Percentiles rank a stretch among this genome's conserved stretches.
These are phyloP conservation scores for Xanthia togata DNA, from an alignment of 2,888 invertebrate species.

Conservation along the genomic window DNA sequence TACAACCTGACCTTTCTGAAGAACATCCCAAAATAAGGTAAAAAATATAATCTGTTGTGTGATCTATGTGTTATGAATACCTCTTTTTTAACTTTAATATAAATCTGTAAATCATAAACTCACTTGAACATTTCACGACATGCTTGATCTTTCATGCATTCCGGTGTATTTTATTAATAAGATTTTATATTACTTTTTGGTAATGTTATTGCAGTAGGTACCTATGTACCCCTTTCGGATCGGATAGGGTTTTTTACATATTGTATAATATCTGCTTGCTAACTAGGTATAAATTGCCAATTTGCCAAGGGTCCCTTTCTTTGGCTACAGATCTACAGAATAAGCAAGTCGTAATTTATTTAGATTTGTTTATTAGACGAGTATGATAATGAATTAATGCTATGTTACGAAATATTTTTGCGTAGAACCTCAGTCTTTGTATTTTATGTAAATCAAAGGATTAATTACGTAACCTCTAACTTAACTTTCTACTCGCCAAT, in stretches of 20 bases:
- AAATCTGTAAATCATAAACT: background rate
- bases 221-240: too few species aligned
- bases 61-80: too few species aligned
- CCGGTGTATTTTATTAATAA: too few species aligned
- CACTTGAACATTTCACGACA: background rate
- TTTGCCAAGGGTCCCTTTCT: constrained; percentile 1
- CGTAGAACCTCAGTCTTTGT: constrained; percentile 2
- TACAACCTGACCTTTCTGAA: too few species aligned
- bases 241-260: too few species aligned
- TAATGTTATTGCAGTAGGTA: too few species aligned
- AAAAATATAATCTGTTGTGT: background rate
- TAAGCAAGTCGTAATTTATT: background rate
- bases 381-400: constrained; percentile 15
- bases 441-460: constrained; percentile 42
- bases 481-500: constrained; percentile 54
- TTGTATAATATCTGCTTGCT: background rate
- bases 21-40: too few species aligned
- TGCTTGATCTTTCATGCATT: background rate
- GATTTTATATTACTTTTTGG: too few species aligned
- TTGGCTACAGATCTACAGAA: background rate
- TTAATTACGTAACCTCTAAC: constrained; percentile 24
- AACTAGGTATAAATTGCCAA: background rate
- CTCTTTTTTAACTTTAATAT: background rate
- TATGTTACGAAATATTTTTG: constrained; percentile 31
- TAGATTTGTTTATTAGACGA: background rate